Base-by-base conservation (phyloP, 2,888 invertebrate genomes). In the Scelioninae gen. 1 region DNA sequence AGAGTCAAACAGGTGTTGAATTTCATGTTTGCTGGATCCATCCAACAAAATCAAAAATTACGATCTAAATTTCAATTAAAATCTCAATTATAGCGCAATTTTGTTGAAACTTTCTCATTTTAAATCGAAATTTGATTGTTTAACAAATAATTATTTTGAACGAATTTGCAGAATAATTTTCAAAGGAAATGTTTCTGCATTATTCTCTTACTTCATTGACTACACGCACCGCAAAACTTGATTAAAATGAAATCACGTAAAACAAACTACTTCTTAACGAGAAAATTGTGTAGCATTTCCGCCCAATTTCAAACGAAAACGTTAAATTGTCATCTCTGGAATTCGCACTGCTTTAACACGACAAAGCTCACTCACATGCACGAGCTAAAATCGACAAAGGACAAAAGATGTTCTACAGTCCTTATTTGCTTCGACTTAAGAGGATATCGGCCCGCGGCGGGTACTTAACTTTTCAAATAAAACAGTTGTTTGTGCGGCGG, bases 401-500 rank as follows among this genome's bases (percentile, higher is more conserved):
- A 71, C 58, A 31, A 51, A 51, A 40, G 47, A 10, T n/a, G 45
- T n/a, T n/a, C n/a, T n/a, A n/a, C 32, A 62, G 53, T 75, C 40
- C 45, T 65, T 58, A 75, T 65, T 58, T 58, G 74, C 29, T 16
- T 47, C 34, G 13, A 43, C 56, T 63, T 47, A 53, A 60, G 56
- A 65, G 65, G 43, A 66, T 66, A 68, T 66, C 58, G 66, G 53
- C 66, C 72, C 29, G 58, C 66, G 62, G 79, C 72, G 45, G 16
- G 13, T 34, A 62, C 69, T 81, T 51, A 69, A 63, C 62, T 69
- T 68, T 49, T 40, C 63, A 75, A 81, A 75, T 69, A 75, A 63
- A 71, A 75, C 63, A 75, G 65, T 81, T 55, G 80, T 69, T 75
- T 69, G 77, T 56, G n/a, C n/a, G n/a, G 65, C 60, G 53, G 53